phyloP scores from a whole-genome alignment of 2,797 vertebrate genomes.

The Leptatherina wallacei region DNA sequence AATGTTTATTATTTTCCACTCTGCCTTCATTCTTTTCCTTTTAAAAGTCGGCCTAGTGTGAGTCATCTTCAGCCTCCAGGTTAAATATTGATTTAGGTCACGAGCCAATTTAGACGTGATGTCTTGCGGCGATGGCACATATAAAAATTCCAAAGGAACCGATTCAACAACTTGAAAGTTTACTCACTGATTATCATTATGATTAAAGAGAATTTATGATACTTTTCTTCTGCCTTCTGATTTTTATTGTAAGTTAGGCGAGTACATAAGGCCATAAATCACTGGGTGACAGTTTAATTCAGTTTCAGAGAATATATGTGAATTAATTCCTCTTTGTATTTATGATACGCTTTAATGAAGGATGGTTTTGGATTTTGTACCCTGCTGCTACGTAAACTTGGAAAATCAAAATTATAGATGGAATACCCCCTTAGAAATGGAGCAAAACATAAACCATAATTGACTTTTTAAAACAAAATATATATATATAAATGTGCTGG shows the following conservation, averaged over 20 bases:
- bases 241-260: not conserved
- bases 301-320: not conserved
- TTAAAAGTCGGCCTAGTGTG: conserved; percentile 6
- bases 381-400: too few relatives aligned
- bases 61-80: conserved; percentile 7
- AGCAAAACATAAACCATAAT: not conserved
- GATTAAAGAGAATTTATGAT: rapidly evolving
- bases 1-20: conserved; percentile 42
- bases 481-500: not conserved
- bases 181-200: conserved; percentile 12
- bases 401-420: too few relatives aligned
- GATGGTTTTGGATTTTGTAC: not conserved
- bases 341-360: not conserved
- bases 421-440: not conserved
- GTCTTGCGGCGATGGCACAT: conserved; percentile 23
- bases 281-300: not conserved
- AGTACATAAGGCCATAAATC: not conserved
- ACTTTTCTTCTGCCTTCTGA: not conserved
- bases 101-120: conserved; percentile 34
- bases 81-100: conserved; percentile 50
- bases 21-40: conserved; percentile 29
- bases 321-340: not conserved
- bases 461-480: not conserved
- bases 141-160: conserved; percentile 9
- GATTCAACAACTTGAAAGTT: conserved; percentile 6